Evolutionary conservation across 1,140 invertebrate genomes (phyloP).

Genomic region (Proctacanthus coquilletti): DNA sequence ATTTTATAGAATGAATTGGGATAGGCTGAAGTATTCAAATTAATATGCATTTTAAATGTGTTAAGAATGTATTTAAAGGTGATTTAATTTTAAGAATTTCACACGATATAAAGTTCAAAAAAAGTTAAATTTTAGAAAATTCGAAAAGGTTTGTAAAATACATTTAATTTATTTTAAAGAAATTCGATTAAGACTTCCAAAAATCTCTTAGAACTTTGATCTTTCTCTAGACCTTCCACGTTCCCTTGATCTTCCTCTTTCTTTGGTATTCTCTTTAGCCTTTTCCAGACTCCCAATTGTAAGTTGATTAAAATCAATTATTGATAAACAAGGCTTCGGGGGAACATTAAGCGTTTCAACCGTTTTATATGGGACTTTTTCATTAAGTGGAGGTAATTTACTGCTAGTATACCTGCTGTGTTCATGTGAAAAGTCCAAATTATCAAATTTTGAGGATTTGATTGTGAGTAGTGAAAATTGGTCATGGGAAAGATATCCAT

Average conservation of each 20-base stretch:
- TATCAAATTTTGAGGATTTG: slow-evolving; percentile 28
- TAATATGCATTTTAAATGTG: too few species aligned
- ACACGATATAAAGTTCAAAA: too few species aligned
- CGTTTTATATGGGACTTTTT: neutral
- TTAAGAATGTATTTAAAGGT: too few species aligned
- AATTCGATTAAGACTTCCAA: too few species aligned
- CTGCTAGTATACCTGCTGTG: neutral
- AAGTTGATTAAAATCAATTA: slow-evolving; percentile 57
- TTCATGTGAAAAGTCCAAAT: slow-evolving; percentile 24
- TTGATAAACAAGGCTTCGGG: slow-evolving; percentile 44
- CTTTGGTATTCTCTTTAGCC: slow-evolving; percentile 1
- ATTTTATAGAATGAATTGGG: too few species aligned
- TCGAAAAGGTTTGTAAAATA: too few species aligned
- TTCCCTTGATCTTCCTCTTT: neutral
- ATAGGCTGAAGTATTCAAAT: too few species aligned
- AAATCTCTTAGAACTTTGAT: too few species aligned
- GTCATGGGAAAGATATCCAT: slow-evolving; percentile 16
- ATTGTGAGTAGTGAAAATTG: slow-evolving; percentile 24
- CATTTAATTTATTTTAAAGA: too few species aligned
- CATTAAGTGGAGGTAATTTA: slow-evolving; percentile 3
- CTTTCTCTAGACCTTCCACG: too few species aligned
- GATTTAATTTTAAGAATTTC: too few species aligned
- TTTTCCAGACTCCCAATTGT: slow-evolving; percentile 39
- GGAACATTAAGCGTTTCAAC: slow-evolving; percentile 26
- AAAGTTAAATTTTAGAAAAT: too few species aligned